Percentiles rank a stretch among this genome's conserved stretches.
Evolutionary conservation across 1,140 invertebrate species (phyloP).

Genomic region (Drosophila parabipectinata): DNA sequence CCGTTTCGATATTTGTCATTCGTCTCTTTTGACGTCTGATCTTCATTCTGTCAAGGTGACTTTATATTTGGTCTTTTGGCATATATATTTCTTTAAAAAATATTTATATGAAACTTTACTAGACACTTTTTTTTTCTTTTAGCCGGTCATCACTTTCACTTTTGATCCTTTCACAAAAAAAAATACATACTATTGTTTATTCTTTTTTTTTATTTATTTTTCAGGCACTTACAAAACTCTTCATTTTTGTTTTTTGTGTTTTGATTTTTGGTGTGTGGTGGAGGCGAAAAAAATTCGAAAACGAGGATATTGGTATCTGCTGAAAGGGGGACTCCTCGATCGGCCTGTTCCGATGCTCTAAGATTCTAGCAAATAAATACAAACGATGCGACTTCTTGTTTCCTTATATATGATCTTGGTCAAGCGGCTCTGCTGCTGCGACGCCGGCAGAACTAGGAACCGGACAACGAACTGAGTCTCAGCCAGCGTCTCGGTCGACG

Average conservation of each 20-base stretch:
- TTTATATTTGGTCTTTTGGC: neutral
- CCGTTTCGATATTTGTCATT: conserved; percentile 50
- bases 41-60: conserved; percentile 23
- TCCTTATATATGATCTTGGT: conserved; percentile 78
- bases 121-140: neutral
- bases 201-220: neutral
- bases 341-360: conserved; percentile 67
- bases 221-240: conserved; percentile 73
- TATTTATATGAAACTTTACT: neutral
- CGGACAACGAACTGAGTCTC: conserved; percentile 36
- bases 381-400: conserved; percentile 75
- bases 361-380: conserved; percentile 83
- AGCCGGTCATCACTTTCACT: neutral
- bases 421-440: conserved; percentile 7
- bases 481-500: conserved; percentile 10
- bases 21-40: conserved; percentile 9
- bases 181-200: neutral
- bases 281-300: conserved; percentile 40
- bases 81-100: neutral
- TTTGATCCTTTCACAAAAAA: neutral
- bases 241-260: conserved; percentile 50
- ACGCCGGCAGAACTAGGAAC: conserved; percentile 24
- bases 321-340: conserved; percentile 11
- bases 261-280: conserved; percentile 17
- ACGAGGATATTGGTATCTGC: conserved; percentile 25